Base-by-base conservation (phyloP, 2,113 vertebrate species). In the Calidris pugnax region DNA sequence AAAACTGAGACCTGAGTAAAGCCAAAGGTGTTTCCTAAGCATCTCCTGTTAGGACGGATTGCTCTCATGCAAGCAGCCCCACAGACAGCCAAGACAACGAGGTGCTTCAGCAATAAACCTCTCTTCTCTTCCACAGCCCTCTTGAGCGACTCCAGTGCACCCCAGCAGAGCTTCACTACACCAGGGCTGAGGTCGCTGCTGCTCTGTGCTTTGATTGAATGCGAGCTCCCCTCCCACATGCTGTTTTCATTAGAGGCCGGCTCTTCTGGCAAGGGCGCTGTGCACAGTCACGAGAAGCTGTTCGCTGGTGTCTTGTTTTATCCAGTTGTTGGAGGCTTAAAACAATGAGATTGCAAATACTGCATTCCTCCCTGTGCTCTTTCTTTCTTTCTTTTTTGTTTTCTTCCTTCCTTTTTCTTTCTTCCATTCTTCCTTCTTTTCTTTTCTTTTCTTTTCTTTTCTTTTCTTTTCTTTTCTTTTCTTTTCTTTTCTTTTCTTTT, bases 311-410 rank as follows among this genome's bases (percentile, higher is more conserved):
- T 39, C 79, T 95, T 95, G 84, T 94, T 97, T 88, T 51, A 96
- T 92, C 82, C 93, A 86, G 88, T 95, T 86, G 75, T 47, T 84
- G 56, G 68, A 88, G 68, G 69, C 80, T 82, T 92, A 74, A 93
- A 95, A 90, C 85, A 96, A 95, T 96, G 95, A 97, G 83, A 62
- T 84, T 94, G 95, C 92, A 96, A 95, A 89, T 96, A 89, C 64
- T 90, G 73, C 43, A 33, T 87, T 87, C 77, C 77, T 89, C 56
- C 68, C 37, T 26, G 23, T 6, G 12, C 62, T 59, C 35, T 59
- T 19, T 32, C 26, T 63, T 74, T 37, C 24, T 63, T 57, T 32
- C 32, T 53, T 78, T 28, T 8, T 51, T 19, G 17, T 5, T 63
- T 27, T 63, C 32, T 39, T 10, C 14, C 7, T 51, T 26, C 24